A percentile compares a stretch with the other conserved stretches of the same genome.
Conservation (phyloP, 2,888 invertebrate genomes). For the Octodonta nipae region DNA sequence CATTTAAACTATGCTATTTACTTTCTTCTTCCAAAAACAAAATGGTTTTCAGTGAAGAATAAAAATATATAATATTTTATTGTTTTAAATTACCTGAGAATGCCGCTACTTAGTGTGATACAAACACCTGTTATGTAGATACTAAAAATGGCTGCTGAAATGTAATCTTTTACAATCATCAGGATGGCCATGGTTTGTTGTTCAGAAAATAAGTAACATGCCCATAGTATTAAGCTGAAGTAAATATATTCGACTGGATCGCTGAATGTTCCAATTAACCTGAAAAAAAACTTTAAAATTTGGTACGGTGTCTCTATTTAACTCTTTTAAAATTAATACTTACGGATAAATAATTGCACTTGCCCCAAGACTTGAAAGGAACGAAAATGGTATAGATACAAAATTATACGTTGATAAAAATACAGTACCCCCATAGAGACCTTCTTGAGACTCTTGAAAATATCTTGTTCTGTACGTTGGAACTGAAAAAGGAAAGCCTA, state of each 20-base stretch:
- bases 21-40: no score
- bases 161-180: conserved; percentile 65
- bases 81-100: no score
- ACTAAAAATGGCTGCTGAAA: conserved; percentile 64
- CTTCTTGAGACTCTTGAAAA: conserved; percentile 82
- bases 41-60: no score
- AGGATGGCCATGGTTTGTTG: conserved; percentile 71
- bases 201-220: conserved; percentile 72
- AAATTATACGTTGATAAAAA: conserved; percentile 70
- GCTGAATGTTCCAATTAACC: conserved; percentile 44
- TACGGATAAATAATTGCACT: conserved; percentile 62
- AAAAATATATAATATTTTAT: no score
- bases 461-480: conserved; percentile 79
- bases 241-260: conserved; percentile 49
- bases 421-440: conserved; percentile 74
- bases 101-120: conserved; percentile 58
- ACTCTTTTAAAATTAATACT: conserved; percentile 25
- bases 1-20: no score
- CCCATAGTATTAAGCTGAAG: conserved; percentile 64
- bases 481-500: conserved; percentile 40
- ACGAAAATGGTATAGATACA: conserved; percentile 69
- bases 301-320: neutral
- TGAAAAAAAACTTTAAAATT: conserved; percentile 28
- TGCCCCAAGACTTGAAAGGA: conserved; percentile 58
- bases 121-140: conserved; percentile 65